Base-by-base conservation (phyloP, 2,888 invertebrate genomes). In the Aporophyla nigra region DNA sequence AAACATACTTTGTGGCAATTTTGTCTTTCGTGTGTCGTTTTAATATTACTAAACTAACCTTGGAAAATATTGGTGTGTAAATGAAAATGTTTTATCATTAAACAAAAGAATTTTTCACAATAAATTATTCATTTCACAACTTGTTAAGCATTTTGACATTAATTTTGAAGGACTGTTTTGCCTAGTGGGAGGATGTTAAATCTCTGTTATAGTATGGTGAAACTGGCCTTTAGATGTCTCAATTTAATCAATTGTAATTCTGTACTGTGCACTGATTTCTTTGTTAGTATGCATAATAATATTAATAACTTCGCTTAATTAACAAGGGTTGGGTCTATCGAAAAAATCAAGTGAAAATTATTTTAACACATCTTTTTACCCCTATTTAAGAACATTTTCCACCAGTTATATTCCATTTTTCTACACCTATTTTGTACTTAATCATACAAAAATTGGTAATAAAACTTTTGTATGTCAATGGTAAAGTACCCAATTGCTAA, bases 11-110 rank as follows among this genome's bases (percentile, higher is more conserved):
- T 63, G 33, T 63, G 24, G 43, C n/a, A 62, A n/a, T 46, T 33
- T 80, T 74, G 19, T 49, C n/a, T 74, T 67, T 62, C 7, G 10
- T 71, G 63, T 71, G 62, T 40, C 16, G 16, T 66, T 73, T 53
- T 49, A 66, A 51, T 16, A 58, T 49, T 75, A 56, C 27, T 5
- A 40, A 59, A n/a, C 9, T 33, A 19, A 24, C 58, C 46, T 53
- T 73, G 46, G 19, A 33, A 65, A 72, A 72, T 65, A 58, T 62
- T 58, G n/a, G 16, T 58, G 24, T 71, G 51, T 53, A 46, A 69
- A 77, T 71, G 54, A 78, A 62, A 71, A 62, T 71, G 7, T 43
- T 71, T 43, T 24, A 19, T 5, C n/a, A 43, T 59, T 21, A 59
- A 19, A 51, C 16, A 24, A 63, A 5, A 63, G 2, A 63, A 65